Evolutionary conservation across 2,113 vertebrate species (phyloP).

Genomic region (Chaetura pelagica): DNA sequence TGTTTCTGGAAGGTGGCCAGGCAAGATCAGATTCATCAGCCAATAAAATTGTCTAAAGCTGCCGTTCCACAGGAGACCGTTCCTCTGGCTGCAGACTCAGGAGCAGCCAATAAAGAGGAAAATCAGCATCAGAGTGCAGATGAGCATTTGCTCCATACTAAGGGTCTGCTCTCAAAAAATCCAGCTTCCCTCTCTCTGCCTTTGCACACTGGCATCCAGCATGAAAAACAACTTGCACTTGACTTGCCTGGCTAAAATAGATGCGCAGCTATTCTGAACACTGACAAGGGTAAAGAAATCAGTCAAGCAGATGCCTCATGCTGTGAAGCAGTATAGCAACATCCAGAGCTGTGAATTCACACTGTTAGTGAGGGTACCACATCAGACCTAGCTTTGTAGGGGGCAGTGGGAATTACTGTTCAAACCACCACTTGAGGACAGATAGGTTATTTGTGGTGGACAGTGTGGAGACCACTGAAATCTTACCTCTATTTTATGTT

Average conservation of each 20-base stretch:
- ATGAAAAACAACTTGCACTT: neutral
- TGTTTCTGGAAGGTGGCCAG: slow-evolving; percentile 67
- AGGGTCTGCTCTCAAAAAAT: neutral
- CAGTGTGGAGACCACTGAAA: neutral
- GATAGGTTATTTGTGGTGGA: neutral
- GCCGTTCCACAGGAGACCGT: slow-evolving; percentile 60
- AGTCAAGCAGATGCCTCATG: slow-evolving; percentile 1
- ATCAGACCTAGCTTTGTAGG: neutral
- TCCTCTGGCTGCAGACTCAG: slow-evolving; percentile 40
- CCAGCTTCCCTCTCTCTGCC: neutral
- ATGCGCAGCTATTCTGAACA: neutral
- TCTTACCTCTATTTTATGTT: neutral
- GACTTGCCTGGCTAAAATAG: slow-evolving; percentile 6
- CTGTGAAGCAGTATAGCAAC: neutral
- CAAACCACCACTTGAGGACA: neutral
- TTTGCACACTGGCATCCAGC: neutral
- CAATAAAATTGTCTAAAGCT: slow-evolving; percentile 73
- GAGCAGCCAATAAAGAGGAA: slow-evolving; percentile 62
- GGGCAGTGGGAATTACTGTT: neutral
- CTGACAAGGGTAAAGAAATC: slow-evolving; percentile 35
- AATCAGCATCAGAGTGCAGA: neutral
- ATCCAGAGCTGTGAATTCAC: neutral
- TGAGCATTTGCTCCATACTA: neutral
- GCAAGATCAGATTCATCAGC: slow-evolving; percentile 71
- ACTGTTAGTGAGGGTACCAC: neutral